Percentiles rank a stretch among this genome's conserved stretches.
Evolutionary conservation across 2,113 vertebrate genomes (phyloP).

Genomic region (Protomyctophum bolini): DNA sequence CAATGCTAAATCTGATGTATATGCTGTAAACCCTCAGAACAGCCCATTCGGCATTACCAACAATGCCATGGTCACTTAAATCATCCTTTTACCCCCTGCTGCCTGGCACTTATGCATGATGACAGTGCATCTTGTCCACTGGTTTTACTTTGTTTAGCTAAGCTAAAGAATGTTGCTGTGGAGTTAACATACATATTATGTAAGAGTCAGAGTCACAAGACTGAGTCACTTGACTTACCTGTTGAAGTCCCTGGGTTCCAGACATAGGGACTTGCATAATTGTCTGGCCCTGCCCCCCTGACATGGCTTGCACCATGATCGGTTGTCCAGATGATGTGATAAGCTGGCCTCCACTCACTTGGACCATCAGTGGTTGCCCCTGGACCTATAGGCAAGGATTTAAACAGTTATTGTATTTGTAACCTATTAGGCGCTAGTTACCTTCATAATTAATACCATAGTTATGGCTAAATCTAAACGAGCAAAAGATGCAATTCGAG

Average conservation of each 20-base stretch:
- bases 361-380: slow-evolving; percentile 97
- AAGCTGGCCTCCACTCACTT: slow-evolving; percentile 97
- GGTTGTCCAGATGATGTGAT: slow-evolving; percentile 98
- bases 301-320: slow-evolving; percentile 99
- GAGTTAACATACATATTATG: neutral
- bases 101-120: too few species aligned
- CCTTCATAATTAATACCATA: neutral
- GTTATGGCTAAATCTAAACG: neutral
- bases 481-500: slow-evolving; percentile 15
- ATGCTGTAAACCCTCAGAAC: too few species aligned
- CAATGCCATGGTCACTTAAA: too few species aligned
- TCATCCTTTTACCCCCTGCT: too few species aligned
- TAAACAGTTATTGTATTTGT: slow-evolving; percentile 30
- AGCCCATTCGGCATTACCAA: too few species aligned
- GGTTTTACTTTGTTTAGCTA: too few species aligned
- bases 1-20: too few species aligned
- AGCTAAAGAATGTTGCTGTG: too few species aligned
- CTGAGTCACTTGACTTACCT: slow-evolving; percentile 77
- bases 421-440: neutral
- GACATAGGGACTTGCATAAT: slow-evolving; percentile 98
- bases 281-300: slow-evolving; percentile 94
- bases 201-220: neutral
- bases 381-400: slow-evolving; percentile 82
- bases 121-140: too few species aligned
- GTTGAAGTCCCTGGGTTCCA: slow-evolving; percentile 93